phyloP scores from a whole-genome alignment of 2,888 invertebrate genomes.

The Arctia plantaginis region DNA sequence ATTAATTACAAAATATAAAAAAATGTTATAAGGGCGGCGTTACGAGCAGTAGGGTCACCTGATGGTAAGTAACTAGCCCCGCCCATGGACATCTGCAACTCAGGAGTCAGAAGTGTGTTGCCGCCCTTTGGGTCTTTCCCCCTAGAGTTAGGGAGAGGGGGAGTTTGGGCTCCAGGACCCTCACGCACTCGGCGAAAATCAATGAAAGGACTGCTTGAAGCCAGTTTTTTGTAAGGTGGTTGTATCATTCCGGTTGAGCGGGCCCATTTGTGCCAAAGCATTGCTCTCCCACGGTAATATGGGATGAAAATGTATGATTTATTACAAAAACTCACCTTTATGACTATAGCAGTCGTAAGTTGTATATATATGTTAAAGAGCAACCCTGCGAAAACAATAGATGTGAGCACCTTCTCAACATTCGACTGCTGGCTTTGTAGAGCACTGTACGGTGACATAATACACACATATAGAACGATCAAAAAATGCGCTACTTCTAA shows the following conservation, averaged over 20 bases:
- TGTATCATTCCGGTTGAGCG: too few species aligned
- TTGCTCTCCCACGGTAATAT: neutral
- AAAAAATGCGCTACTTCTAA: constrained; percentile 77
- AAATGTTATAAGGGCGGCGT: too few species aligned
- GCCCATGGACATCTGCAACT: neutral
- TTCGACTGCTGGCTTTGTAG: constrained; percentile 65
- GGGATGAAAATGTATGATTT: neutral
- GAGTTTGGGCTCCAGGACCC: too few species aligned
- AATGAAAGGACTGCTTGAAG: neutral
- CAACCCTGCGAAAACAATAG: constrained; percentile 72
- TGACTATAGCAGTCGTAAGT: constrained; percentile 79
- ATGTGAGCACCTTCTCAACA: constrained; percentile 64
- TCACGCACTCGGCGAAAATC: neutral
- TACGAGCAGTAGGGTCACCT: neutral
- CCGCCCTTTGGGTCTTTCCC: too few species aligned
- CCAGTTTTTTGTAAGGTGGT: too few species aligned
- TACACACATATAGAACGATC: constrained; percentile 75
- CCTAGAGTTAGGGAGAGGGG: too few species aligned
- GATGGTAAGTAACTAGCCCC: neutral
- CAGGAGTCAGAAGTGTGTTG: too few species aligned
- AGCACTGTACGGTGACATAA: constrained; percentile 74
- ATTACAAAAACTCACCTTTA: constrained; percentile 63
- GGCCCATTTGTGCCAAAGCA: too few species aligned
- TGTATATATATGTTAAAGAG: constrained; percentile 80
- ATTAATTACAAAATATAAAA: too few species aligned